Percentiles rank a stretch among this genome's conserved stretches.
These are phyloP conservation scores for Acanthosepion esculentum DNA, from an alignment of 2,888 invertebrate species.

Conservation along the genomic window DNA sequence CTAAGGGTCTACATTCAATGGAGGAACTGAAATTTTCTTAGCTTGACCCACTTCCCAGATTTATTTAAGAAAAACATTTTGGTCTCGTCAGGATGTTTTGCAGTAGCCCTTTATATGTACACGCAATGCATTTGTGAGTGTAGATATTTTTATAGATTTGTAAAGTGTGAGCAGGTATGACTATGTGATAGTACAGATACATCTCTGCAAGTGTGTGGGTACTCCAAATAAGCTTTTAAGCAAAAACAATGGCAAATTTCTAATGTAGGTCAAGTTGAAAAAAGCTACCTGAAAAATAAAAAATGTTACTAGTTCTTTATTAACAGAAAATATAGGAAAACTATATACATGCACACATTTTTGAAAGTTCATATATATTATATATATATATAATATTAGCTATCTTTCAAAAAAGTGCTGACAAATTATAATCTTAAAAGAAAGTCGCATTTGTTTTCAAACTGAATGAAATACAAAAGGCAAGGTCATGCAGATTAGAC, in stretches of 20 bases:
- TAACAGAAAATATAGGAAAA: not conserved
- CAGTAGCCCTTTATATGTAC: too few species aligned
- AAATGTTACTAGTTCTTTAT: not conserved
- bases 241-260: not conserved
- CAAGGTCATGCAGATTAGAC: not conserved
- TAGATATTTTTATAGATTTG: too few species aligned
- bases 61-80: too few species aligned
- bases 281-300: conserved; percentile 9
- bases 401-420: not conserved
- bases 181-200: not conserved
- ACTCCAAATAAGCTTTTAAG: not conserved
- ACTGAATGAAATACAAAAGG: not conserved
- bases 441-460: not conserved
- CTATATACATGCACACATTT: too few species aligned
- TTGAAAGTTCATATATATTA: too few species aligned
- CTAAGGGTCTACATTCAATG: too few species aligned
- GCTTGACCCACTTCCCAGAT: too few species aligned
- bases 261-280: not conserved
- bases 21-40: too few species aligned
- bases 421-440: not conserved
- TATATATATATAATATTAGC: not conserved
- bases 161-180: too few species aligned
- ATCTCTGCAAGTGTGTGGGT: not conserved
- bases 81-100: too few species aligned
- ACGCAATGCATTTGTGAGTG: too few species aligned